Percentiles rank a stretch among this genome's conserved stretches.
Conservation (phyloP, 1,140 invertebrate species). For the Lutraria rhynchaena region DNA sequence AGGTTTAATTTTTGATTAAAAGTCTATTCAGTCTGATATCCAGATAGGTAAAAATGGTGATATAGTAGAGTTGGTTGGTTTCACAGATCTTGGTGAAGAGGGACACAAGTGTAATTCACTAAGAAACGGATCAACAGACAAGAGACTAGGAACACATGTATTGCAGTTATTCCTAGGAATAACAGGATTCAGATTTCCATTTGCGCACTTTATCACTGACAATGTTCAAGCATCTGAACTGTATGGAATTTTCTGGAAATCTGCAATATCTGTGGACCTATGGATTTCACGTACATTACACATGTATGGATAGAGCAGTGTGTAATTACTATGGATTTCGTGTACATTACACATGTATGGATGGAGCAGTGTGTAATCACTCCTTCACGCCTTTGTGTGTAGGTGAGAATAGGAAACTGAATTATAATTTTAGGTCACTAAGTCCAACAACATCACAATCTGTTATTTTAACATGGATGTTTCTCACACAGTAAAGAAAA, state of each 20-base stretch:
- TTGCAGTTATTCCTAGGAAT: slow-evolving; percentile 60
- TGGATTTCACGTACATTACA: too few species aligned
- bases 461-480: slow-evolving; percentile 62
- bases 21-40: slow-evolving; percentile 43
- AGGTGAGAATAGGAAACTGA: slow-evolving; percentile 55
- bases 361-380: too few species aligned
- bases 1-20: slow-evolving; percentile 59
- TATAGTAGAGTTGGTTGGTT: slow-evolving; percentile 22
- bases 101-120: slow-evolving; percentile 19
- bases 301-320: too few species aligned
- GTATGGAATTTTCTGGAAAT: slow-evolving; percentile 49
- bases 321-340: too few species aligned
- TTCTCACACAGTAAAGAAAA: slow-evolving; percentile 56
- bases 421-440: slow-evolving; percentile 38
- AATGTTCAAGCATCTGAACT: slow-evolving; percentile 48
- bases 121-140: slow-evolving; percentile 24
- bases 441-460: slow-evolving; percentile 13
- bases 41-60: slow-evolving; percentile 18
- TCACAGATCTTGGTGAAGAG: slow-evolving; percentile 39
- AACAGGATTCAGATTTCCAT: slow-evolving; percentile 59
- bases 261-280: slow-evolving; percentile 24
- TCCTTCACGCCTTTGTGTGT: slow-evolving; percentile 35
- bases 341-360: too few species aligned
- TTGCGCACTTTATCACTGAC: slow-evolving; percentile 55
- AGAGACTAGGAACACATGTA: slow-evolving; percentile 46